Base-by-base conservation (phyloP, 2,888 invertebrate genomes). In the Pollenia labialis region DNA sequence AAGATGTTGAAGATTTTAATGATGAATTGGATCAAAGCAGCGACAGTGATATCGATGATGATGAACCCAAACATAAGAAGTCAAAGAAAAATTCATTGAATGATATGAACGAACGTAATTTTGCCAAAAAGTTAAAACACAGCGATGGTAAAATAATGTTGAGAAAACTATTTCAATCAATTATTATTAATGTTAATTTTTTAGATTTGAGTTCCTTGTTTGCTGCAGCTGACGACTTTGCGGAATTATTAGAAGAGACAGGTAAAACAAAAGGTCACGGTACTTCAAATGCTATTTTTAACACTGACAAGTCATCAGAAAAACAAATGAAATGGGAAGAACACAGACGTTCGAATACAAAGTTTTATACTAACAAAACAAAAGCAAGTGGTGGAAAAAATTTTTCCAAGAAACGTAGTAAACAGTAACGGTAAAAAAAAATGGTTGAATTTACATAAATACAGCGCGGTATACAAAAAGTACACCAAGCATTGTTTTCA, bases 201-300 rank as follows among this genome's bases (percentile, higher is more conserved):
- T 12, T 82, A 93, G 95, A 95, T 89, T 94, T 95, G 62, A 94
- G 94, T 58, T 95, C 95, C 0, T 91, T 97, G 50, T 97, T 97
- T 93, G 97, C 97, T 3, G 96, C 97, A 0, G 97, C 97, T 0
- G 98, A 98, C 92, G 96, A 98, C 93, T 98, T 98, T 94, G 96
- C 98, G 0, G 96, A 97, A 62, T 94, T 98, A 89, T 94, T 99
- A 75, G 98, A 98, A 93, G 97, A 97, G 85, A 97, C 97, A 68
- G 96, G 96, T 0, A 94, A 95, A 66, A 94, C 95, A 4, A 95
- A 95, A 90, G 94, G 94, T 40, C 94, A 95, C 69, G 96, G 96
- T 23, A 96, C 96, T 18, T 95, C 96, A 66, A 95, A 95, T 92
- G 95, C 95, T 0, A 94, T 97, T 11, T 95, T 95, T 4, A 97